Base-by-base conservation (phyloP, 2,113 vertebrate species). In the Caretta caretta region DNA sequence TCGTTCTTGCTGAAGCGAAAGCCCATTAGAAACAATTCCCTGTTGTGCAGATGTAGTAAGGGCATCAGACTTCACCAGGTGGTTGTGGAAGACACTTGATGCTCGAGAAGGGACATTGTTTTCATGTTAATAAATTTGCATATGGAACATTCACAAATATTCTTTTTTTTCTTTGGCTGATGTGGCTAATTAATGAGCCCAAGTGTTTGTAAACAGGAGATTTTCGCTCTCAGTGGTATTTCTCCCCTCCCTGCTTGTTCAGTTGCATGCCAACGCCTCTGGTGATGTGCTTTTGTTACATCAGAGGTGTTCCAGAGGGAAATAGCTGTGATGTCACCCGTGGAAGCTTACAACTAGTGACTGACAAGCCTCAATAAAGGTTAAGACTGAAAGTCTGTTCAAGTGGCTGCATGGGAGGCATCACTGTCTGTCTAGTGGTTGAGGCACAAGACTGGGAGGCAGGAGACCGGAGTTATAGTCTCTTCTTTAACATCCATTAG, bases 151-250 rank as follows among this genome's bases (percentile, higher is more conserved):
- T 97, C 96, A 96, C 93, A 97, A 98, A 96, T 65, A 92, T 79
- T 93, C 96, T 94, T 96, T 96, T 95, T 96, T 93, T 96, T 86
- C 94, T 94, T 97, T 95, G 89, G 97, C 90, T 96, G 97, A 97
- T 93, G 93, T 95, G 96, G 84, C 93, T 98, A 97, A 98, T 98
- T 98, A 98, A 98, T 98, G 97, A 98, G 94, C 65, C 53, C 93
- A 93, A 96, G 83, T 97, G 92, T 98, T 97, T 97, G 93, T 97
- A 98, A 98, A 98, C 87, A 97, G 86, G 89, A 91, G 90, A 46
- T 93, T 97, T 98, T 97, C 87, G 46, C 96, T 93, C 87, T 95
- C 89, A 0, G 1, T 96, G 88, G 80, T 76, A 94, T 93, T 88
- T 97, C 93, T 97, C 98, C 78, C 97, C 94, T 94, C 94, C 91